Base-by-base conservation (phyloP, 2,797 vertebrate genomes). In the Chiloscyllium punctatum region DNA sequence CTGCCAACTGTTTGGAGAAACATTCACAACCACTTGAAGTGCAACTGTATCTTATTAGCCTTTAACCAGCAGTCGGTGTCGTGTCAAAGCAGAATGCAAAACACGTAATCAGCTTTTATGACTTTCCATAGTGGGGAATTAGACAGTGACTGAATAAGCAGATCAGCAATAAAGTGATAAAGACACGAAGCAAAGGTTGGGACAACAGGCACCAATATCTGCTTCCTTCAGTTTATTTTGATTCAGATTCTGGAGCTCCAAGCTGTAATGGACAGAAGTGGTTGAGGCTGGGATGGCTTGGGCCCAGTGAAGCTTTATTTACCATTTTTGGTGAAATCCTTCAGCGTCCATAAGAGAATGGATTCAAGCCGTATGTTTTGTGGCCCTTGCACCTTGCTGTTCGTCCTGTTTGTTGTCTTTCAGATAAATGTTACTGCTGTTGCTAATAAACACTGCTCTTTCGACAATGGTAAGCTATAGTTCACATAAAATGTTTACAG, bases 381-480 rank as follows among this genome's bases (percentile, higher is more conserved):
- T 37, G 77, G 1, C 77, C 15, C 77, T 21, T 16, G 16, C 15
- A 18, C 5, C n/a, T 5, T 82, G n/a, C 16, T 42, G n/a, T 37
- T 82, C n/a, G 5, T 82, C 4, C 77, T 82, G 77, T 82, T 82
- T 0, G 37, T 77, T 18, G 77, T 13, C n/a, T 77, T 82, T 21
- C 77, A 37, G n/a, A 1, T 37, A 0, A 37, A 5, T 21, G 77
- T 15, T 4, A 37, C n/a, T 18, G 77, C 15, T 18, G 77, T 15
- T 18, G 77, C 4, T 18, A 5, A 1, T 16, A 0, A 21, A 4
- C 0, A 0, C 4, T 82, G 77, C n/a, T 82, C 77, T 5, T 0
- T 42, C 4, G 37, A 0, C 18, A 3, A 4, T 0, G 77, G 77
- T 82, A 37, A 37, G 15, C n/a, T 42, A 37, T 5, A 37, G 15